phyloP scores from a whole-genome alignment of 2,888 invertebrate species.

The Netelia melanura region DNA sequence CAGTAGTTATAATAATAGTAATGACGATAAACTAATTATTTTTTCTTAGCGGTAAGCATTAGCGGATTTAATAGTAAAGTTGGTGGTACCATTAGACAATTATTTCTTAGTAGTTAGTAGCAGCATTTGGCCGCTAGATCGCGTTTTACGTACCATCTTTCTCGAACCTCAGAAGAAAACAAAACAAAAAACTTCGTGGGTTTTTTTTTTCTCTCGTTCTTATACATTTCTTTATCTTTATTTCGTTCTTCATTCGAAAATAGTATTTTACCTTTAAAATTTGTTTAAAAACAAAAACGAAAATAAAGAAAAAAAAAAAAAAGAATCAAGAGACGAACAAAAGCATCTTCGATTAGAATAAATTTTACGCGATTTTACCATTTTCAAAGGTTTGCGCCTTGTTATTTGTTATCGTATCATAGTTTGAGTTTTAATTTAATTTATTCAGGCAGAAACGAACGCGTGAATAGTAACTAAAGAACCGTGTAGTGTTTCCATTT shows the following conservation, averaged over 20 bases:
- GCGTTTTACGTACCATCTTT: constrained; percentile 65
- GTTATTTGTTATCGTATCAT: not conserved
- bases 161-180: constrained; percentile 61
- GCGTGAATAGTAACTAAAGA: constrained; percentile 84
- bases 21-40: constrained; percentile 71
- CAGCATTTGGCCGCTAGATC: constrained; percentile 67
- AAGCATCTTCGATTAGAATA: constrained; percentile 68
- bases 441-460: constrained; percentile 68
- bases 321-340: constrained; percentile 69
- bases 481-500: constrained; percentile 75
- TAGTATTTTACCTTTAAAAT: not conserved
- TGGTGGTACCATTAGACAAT: constrained; percentile 65
- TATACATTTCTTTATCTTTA: not conserved
- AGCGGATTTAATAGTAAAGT: constrained; percentile 69
- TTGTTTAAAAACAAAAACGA: not conserved
- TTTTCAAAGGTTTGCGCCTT: constrained; percentile 62
- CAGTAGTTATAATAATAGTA: constrained; percentile 70
- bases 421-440: constrained; percentile 62
- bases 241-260: constrained; percentile 7
- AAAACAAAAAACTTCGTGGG: constrained; percentile 54
- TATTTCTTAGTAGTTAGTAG: constrained; percentile 67
- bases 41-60: constrained; percentile 66
- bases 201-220: constrained; percentile 2
- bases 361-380: constrained; percentile 66
- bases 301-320: not conserved